Evolutionary conservation across 2,888 invertebrate genomes (phyloP).

Genomic region (Caenorhabditis virilis): DNA sequence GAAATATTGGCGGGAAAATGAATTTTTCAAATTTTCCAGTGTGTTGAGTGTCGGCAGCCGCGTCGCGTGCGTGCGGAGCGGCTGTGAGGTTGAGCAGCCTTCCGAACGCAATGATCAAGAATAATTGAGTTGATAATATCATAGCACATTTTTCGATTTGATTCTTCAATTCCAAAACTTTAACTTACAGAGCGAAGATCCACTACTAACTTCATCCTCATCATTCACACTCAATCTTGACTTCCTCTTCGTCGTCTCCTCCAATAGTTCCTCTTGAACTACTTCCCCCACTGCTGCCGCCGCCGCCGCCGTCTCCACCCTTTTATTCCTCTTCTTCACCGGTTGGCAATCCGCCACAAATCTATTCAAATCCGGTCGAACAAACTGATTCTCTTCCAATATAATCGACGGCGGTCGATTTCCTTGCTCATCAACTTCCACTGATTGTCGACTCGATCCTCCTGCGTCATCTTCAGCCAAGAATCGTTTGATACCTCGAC

Average conservation of each 20-base stretch:
- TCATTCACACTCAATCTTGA: background rate
- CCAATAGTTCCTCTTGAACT: background rate
- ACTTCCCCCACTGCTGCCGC: background rate
- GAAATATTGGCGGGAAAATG: no score
- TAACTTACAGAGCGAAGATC: constrained; percentile 1
- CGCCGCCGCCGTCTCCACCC: background rate
- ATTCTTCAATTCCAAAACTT: no score
- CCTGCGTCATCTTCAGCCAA: no score
- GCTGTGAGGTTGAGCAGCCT: no score
- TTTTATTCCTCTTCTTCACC: no score
- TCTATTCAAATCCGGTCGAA: background rate
- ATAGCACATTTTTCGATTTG: background rate
- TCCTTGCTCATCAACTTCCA: background rate
- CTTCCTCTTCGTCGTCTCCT: background rate
- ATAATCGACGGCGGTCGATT: no score
- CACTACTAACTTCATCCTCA: background rate
- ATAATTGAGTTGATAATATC: no score
- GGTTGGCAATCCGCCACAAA: constrained; percentile 2
- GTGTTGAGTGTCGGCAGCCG: no score
- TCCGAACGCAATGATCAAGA: no score
- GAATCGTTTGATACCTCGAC: no score
- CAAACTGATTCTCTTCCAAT: constrained; percentile 1
- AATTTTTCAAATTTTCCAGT: no score
- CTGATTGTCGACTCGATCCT: background rate
- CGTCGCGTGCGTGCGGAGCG: no score